phyloP scores from a whole-genome alignment of 1,140 invertebrate species.

The Philaenus spumarius region DNA sequence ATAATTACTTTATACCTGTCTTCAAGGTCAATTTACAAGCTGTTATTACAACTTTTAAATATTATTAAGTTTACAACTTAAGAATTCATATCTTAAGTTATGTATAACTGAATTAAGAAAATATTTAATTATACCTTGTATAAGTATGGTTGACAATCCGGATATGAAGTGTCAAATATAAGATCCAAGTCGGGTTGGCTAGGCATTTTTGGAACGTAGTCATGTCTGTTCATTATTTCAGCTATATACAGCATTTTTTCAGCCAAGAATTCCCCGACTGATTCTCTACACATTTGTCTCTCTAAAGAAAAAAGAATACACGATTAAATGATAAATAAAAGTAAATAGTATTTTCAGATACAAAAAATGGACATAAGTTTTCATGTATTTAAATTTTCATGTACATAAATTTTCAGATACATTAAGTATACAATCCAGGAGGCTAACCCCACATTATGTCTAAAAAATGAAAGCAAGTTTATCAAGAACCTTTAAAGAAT shows the following conservation, averaged over 20 bases:
- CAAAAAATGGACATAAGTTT: no score
- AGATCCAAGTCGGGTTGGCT: slow-evolving; percentile 85
- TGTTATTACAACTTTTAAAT: not conserved
- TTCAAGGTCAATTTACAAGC: not conserved
- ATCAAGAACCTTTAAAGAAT: no score
- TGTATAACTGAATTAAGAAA: not conserved
- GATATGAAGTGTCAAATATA: slow-evolving; percentile 88
- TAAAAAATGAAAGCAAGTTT: no score
- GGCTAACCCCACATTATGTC: no score
- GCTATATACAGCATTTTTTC: slow-evolving; percentile 92
- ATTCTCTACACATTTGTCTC: slow-evolving; percentile 77
- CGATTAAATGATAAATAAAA: no score
- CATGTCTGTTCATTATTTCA: slow-evolving; percentile 90
- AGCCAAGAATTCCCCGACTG: slow-evolving; percentile 82
- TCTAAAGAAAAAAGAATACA: slow-evolving; percentile 52
- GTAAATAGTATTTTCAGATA: no score
- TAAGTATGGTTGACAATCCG: slow-evolving; percentile 92
- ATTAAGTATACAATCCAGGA: no score
- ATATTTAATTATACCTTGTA: slow-evolving; percentile 58
- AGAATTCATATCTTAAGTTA: no score
- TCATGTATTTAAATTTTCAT: no score
- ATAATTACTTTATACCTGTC: not conserved
- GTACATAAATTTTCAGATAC: no score
- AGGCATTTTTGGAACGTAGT: slow-evolving; percentile 94
- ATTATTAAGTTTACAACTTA: not conserved